Conservation (phyloP, 2,797 vertebrate species). For the Catamblyrhynchus diadema region DNA sequence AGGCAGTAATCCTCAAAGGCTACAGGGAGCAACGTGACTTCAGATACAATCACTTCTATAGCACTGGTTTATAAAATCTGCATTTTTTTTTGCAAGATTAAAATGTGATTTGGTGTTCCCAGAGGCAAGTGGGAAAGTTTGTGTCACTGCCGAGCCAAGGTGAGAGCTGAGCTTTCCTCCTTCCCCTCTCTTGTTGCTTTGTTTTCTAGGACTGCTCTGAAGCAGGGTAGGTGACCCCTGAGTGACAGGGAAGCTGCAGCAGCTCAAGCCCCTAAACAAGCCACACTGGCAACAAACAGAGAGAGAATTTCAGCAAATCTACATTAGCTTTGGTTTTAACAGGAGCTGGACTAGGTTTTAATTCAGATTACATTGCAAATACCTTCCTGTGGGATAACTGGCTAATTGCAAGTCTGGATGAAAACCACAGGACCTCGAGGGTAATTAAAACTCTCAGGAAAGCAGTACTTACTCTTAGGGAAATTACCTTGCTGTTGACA, state of each 20-base stretch:
- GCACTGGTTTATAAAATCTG: background rate
- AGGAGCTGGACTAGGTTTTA: background rate
- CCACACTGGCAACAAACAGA: background rate
- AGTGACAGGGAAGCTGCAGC: background rate
- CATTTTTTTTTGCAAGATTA: background rate
- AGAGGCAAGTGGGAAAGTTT: background rate
- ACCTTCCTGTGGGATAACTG: slow-evolving; percentile 1
- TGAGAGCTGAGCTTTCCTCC: background rate
- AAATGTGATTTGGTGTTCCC: background rate
- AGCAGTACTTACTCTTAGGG: slow-evolving; percentile 27
- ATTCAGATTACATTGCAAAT: slow-evolving; percentile 59
- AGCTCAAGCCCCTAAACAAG: background rate
- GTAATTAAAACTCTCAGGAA: slow-evolving; percentile 43
- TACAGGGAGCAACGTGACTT: accelerated
- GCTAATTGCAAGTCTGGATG: slow-evolving; percentile 24
- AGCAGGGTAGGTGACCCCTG: background rate
- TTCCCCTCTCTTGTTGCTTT: accelerated
- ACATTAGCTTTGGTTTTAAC: background rate
- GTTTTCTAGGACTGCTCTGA: background rate
- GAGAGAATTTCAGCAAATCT: background rate
- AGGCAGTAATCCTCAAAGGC: background rate
- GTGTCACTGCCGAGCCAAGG: background rate
- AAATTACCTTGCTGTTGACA: slow-evolving; percentile 47
- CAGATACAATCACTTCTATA: background rate
- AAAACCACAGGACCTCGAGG: slow-evolving; percentile 20